Evolutionary conservation across 2,888 invertebrate genomes (phyloP).

Genomic region (Lamellibrachia columna): DNA sequence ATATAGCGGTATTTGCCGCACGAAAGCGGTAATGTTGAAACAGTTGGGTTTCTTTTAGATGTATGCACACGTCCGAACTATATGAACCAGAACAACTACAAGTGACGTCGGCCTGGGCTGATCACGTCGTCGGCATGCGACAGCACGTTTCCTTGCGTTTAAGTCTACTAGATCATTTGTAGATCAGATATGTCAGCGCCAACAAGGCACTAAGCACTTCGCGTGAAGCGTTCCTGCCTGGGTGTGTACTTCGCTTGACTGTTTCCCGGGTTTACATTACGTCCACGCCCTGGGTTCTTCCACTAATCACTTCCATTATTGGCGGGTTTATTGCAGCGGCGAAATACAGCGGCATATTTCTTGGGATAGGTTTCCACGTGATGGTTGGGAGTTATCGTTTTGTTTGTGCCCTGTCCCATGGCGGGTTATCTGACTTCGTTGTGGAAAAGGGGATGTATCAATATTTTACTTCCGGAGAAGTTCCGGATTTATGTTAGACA

Average conservation of each 20-base stretch:
- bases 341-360: neutral
- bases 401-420: neutral
- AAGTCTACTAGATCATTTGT: neutral
- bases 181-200: neutral
- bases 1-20: no score
- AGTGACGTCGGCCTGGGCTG: neutral
- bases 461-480: neutral
- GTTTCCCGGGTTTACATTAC: neutral
- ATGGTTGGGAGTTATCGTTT: neutral
- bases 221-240: neutral
- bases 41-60: neutral
- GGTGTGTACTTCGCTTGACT: conserved; percentile 4
- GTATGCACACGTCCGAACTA: neutral
- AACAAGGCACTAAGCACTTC: neutral
- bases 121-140: neutral
- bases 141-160: neutral
- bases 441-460: neutral
- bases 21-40: no score
- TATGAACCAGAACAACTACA: neutral
- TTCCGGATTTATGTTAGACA: neutral
- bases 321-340: neutral
- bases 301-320: neutral
- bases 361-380: neutral
- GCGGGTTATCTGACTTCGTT: neutral
- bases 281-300: neutral